Conservation (phyloP, 2,113 vertebrate species). For the Puffinus mauretanicus region DNA sequence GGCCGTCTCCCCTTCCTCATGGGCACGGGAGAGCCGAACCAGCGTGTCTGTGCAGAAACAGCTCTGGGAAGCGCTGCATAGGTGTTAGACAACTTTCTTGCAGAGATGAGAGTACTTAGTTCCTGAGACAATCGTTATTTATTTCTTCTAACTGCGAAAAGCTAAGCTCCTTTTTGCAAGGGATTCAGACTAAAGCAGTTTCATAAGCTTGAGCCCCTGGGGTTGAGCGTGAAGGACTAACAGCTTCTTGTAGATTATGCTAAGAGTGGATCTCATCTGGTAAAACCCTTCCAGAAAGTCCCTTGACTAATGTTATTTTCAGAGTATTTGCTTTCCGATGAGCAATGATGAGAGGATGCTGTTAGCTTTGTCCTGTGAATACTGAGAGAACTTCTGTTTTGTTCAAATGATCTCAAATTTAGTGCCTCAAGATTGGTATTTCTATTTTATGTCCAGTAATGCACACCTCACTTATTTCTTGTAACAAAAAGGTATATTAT, state of each 20-base stretch:
- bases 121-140: rapidly evolving
- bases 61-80: rapidly evolving
- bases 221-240: not conserved
- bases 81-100: rapidly evolving
- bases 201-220: not conserved
- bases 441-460: not conserved
- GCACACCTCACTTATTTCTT: not conserved
- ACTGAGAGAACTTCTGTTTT: not conserved
- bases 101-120: rapidly evolving
- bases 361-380: not conserved
- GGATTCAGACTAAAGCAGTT: no score
- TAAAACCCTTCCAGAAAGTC: conserved; percentile 39
- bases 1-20: not conserved
- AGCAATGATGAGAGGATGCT: not conserved
- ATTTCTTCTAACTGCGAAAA: not conserved
- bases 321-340: not conserved
- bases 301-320: not conserved
- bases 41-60: rapidly evolving
- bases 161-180: no score
- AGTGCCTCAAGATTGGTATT: not conserved
- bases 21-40: rapidly evolving
- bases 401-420: not conserved
- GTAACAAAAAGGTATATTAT: not conserved
- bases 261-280: not conserved
- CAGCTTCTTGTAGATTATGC: not conserved